phyloP scores from a whole-genome alignment of 2,888 invertebrate genomes.

The Monoplex corrugatus region DNA sequence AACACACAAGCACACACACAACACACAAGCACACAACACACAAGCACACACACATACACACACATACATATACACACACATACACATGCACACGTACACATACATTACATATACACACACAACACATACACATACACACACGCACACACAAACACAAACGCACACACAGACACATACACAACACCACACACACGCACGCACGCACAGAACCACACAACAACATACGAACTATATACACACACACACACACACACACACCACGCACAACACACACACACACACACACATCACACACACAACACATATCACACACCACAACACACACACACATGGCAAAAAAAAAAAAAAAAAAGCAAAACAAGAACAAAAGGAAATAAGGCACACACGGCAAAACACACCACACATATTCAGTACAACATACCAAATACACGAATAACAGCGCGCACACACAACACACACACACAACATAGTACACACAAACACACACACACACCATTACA shows the following conservation, averaged over 20 bases:
- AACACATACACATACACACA: not conserved
- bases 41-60: not conserved
- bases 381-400: no score
- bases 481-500: not conserved
- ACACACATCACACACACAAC: no score
- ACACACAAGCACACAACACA: not conserved
- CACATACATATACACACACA: not conserved
- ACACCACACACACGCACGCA: not conserved
- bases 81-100: not conserved
- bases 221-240: not conserved
- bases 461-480: no score
- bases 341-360: no score
- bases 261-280: not conserved
- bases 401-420: no score
- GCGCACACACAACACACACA: not conserved
- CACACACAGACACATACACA: not conserved
- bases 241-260: not conserved
- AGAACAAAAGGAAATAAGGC: no score
- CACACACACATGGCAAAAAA: not conserved
- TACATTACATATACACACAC: not conserved
- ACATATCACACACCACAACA: no score
- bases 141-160: not conserved
- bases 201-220: no score
- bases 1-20: no score
- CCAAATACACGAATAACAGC: no score